Evolutionary conservation across 2,888 invertebrate species (phyloP), one percentile per base, ranked within the genome.

Genomic region (Nephrotoma guestfalica): DNA sequence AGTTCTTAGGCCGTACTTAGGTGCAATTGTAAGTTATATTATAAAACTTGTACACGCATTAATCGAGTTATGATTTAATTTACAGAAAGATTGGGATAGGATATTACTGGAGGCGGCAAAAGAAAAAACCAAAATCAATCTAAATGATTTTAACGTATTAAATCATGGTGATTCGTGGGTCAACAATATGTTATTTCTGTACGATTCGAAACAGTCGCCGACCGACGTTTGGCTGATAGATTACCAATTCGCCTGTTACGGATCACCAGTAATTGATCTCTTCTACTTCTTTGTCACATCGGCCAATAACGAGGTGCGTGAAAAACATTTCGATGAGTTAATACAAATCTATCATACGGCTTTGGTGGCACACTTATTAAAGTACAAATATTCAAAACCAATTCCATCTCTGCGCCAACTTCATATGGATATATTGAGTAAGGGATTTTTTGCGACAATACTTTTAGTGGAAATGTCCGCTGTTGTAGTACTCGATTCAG

Each of bases 181-280:
- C 6, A 51, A 51, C 15, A 51, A 51, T 51, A 51, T 51, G 51
- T 15, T 51, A 51, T 51, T 51, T 15, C 15, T 6, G n/a, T 51
- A 51, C 51, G 15, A 51, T 15, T 88, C 89, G 3, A 6, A 51
- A 15, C 1, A 51, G 6, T 15, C 6, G 15, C 51, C 51, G 2
- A 6, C 51, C 51, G 51, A 51, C 15, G 7, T 51, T 51, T 51
- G 51, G 51, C 51, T 51, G 0, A 51, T 51, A n/a, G 51, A 51
- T 15, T 51, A 15, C 6, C 15, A 51, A 51, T 4, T 51, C 51
- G 51, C 51, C 4, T 51, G 15, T 15, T 51, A 51, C 5, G 15
- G 51, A 15, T 51, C 51, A 6, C 51, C 51, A 51, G 15, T 51
- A 6, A 51, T 51, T 7, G 51, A 51, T 15, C 15, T 51, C n/a